A percentile compares a stretch with the other conserved stretches of the same genome.
These are phyloP conservation scores for Corythaixoides concolor DNA, from an alignment of 2,113 vertebrate species.

Conservation along the genomic window DNA sequence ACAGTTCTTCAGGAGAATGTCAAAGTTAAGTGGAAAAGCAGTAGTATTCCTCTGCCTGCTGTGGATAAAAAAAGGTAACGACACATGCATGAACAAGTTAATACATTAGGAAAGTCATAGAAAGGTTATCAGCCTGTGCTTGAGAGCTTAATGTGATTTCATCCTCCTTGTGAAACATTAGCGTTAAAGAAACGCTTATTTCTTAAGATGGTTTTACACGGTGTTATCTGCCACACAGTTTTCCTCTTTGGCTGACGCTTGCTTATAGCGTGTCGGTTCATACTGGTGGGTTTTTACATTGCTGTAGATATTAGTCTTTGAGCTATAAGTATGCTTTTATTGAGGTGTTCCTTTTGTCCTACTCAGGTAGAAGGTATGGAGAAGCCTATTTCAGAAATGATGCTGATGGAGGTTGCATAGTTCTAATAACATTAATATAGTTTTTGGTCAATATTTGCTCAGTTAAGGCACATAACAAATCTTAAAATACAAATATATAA, in stretches of 20 bases:
- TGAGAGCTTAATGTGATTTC: not conserved
- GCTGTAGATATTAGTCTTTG: not conserved
- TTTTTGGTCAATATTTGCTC: not conserved
- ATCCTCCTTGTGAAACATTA: not conserved
- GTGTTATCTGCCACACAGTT: not conserved
- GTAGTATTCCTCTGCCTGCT: slow-evolving; percentile 80
- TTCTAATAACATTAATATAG: not conserved
- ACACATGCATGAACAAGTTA: not conserved
- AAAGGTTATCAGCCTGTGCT: not conserved
- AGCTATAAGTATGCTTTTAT: not conserved
- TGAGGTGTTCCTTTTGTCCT: not conserved
- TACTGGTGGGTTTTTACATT: not conserved
- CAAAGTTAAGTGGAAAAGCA: slow-evolving; percentile 89
- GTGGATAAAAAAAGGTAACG: slow-evolving; percentile 92
- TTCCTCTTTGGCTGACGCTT: not conserved
- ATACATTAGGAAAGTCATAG: not conserved
- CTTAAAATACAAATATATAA: not conserved
- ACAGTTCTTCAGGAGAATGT: slow-evolving; percentile 92
- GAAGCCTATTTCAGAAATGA: not conserved
- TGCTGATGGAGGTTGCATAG: not conserved
- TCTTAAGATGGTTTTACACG: not conserved
- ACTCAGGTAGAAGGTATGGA: not conserved
- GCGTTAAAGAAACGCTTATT: not conserved
- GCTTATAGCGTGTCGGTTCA: not conserved
- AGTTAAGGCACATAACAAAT: not conserved